Percentiles rank a stretch among this genome's conserved stretches.
These are phyloP conservation scores for Caenorhabditis sp. DNA, from an alignment of 2,888 invertebrate species.

Conservation along the genomic window DNA sequence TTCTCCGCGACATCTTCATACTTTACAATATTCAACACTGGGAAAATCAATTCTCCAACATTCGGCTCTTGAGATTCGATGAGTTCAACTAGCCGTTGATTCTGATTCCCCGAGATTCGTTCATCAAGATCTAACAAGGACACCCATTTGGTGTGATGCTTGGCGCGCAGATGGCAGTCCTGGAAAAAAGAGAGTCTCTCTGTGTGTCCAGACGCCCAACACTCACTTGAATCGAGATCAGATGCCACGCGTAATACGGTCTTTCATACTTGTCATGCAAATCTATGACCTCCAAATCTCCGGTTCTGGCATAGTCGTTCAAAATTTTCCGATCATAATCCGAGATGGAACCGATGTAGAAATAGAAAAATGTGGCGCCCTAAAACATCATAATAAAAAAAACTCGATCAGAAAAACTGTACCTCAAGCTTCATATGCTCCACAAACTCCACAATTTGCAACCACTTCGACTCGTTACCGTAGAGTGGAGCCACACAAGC, in stretches of 20 bases:
- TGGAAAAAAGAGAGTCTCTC: background rate
- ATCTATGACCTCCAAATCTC: slow-evolving; percentile 44
- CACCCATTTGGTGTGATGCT: slow-evolving; percentile 56
- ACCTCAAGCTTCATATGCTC: slow-evolving; percentile 46
- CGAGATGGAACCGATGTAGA: slow-evolving; percentile 26
- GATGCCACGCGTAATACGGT: slow-evolving; percentile 48
- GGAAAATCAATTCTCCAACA: slow-evolving; percentile 33
- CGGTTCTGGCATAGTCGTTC: slow-evolving; percentile 45
- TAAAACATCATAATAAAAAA: background rate
- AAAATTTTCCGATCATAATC: slow-evolving; percentile 47
- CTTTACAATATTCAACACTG: slow-evolving; percentile 35
- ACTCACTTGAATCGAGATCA: slow-evolving; percentile 31
- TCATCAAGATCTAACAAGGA: slow-evolving; percentile 60
- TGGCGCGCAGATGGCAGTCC: slow-evolving; percentile 51
- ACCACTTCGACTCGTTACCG: slow-evolving; percentile 47
- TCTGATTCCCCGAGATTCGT: slow-evolving; percentile 22
- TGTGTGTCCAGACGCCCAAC: background rate
- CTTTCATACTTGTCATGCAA: slow-evolving; percentile 36
- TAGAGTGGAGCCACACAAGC: slow-evolving; percentile 45
- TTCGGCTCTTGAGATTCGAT: background rate
- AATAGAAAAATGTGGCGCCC: slow-evolving; percentile 43
- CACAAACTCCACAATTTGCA: slow-evolving; percentile 42
- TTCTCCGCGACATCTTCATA: slow-evolving; percentile 28
- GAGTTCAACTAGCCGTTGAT: background rate
- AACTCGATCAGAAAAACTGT: background rate